Percentiles rank a stretch among this genome's conserved stretches.
Evolutionary conservation across 2,113 vertebrate genomes (phyloP).

Genomic region (Chlorodrepanis virens): DNA sequence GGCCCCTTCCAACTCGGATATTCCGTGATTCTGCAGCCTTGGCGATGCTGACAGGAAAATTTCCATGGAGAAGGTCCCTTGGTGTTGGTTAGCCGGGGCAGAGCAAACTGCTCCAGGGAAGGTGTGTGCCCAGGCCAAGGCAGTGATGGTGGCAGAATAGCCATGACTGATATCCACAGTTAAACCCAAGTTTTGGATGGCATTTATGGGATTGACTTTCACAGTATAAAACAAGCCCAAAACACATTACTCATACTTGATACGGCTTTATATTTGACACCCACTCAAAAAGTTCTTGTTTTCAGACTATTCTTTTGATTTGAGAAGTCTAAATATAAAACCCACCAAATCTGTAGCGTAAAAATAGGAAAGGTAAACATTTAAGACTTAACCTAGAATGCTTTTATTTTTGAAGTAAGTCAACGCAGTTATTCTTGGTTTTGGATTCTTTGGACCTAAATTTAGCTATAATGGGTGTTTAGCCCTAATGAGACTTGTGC

Average conservation of each 20-base stretch:
- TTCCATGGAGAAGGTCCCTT: fast-evolving
- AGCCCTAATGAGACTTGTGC: neutral
- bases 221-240: neutral
- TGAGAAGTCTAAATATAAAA: neutral
- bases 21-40: neutral
- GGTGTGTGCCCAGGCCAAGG: fast-evolving
- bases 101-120: neutral
- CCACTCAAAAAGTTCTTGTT: neutral
- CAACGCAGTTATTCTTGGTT: neutral
- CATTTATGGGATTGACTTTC: neutral
- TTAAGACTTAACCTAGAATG: neutral
- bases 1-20: neutral
- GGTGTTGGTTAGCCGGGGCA: fast-evolving
- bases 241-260: fast-evolving
- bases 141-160: neutral
- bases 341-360: neutral
- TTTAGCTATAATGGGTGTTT: neutral
- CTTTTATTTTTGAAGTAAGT: neutral
- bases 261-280: neutral
- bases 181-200: neutral
- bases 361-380: neutral
- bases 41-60: neutral
- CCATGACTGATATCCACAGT: neutral
- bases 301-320: neutral
- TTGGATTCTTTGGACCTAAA: neutral